Conservation (phyloP, 2,113 vertebrate species). For the Heterotilapia buettikoferi region DNA sequence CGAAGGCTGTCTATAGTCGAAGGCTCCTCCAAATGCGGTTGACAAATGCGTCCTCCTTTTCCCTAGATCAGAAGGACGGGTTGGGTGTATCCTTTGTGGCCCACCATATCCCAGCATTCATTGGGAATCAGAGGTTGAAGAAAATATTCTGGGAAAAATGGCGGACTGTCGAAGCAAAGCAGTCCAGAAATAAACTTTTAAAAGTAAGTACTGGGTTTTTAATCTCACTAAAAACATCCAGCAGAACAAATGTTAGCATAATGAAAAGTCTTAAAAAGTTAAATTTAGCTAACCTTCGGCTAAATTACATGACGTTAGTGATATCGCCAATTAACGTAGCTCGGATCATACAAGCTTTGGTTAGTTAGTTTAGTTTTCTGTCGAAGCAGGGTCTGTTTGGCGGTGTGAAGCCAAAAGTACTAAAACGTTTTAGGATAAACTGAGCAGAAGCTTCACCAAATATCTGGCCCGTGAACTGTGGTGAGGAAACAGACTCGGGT, state of each 20-base stretch:
- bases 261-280: neutral
- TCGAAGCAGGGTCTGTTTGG: neutral
- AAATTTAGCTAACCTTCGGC: neutral
- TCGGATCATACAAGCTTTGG: neutral
- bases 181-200: neutral
- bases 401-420: neutral
- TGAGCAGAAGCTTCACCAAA: neutral
- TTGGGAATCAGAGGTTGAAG: neutral
- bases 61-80: neutral
- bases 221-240: neutral
- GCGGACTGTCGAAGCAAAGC: neutral
- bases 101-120: neutral
- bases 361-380: neutral
- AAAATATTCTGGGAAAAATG: neutral
- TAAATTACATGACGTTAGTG: neutral
- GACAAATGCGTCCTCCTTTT: neutral
- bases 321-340: neutral
- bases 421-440: neutral
- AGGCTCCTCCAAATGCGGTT: neutral
- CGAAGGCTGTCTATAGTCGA: neutral
- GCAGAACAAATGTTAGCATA: neutral
- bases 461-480: neutral
- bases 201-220: neutral
- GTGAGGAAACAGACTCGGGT: neutral
- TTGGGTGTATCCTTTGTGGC: neutral